These are phyloP conservation scores for Cyprinella venusta DNA, from an alignment of 2,797 vertebrate genomes.

Conservation along the genomic window DNA sequence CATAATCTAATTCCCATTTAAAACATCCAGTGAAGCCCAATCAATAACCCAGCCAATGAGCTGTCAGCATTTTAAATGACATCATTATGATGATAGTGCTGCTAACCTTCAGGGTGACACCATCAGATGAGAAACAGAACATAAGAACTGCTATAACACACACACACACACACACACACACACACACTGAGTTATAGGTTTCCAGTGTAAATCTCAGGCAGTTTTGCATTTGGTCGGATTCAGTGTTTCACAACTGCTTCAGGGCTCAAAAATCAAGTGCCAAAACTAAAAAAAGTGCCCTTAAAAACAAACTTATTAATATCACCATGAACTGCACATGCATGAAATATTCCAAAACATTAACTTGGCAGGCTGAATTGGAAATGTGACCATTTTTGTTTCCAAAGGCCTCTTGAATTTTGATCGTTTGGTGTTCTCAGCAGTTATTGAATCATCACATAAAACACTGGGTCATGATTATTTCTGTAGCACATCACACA, in stretches of 20 bases:
- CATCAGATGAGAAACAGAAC: conserved; percentile 56
- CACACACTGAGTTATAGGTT: neutral
- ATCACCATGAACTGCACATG: neutral
- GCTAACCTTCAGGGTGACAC: conserved; percentile 70
- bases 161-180: too few species aligned
- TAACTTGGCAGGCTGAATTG: neutral
- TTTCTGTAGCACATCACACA: conserved; percentile 6
- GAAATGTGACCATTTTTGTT: neutral
- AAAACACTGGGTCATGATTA: neutral
- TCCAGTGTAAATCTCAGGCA: neutral
- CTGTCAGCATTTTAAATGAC: conserved; percentile 80
- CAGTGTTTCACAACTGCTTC: neutral
- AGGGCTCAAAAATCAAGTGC: neutral
- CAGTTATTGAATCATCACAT: neutral
- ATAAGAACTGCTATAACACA: neutral
- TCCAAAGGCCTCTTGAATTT: neutral
- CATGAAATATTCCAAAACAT: neutral
- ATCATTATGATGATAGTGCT: conserved; percentile 70
- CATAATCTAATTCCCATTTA: conserved; percentile 41
- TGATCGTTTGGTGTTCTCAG: neutral
- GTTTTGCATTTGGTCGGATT: neutral
- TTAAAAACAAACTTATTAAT: neutral
- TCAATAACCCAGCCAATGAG: conserved; percentile 79
- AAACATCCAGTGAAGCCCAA: conserved; percentile 57
- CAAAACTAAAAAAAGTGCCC: neutral